Conservation (phyloP, 2,797 vertebrate genomes). For the Anguilla obscura region DNA sequence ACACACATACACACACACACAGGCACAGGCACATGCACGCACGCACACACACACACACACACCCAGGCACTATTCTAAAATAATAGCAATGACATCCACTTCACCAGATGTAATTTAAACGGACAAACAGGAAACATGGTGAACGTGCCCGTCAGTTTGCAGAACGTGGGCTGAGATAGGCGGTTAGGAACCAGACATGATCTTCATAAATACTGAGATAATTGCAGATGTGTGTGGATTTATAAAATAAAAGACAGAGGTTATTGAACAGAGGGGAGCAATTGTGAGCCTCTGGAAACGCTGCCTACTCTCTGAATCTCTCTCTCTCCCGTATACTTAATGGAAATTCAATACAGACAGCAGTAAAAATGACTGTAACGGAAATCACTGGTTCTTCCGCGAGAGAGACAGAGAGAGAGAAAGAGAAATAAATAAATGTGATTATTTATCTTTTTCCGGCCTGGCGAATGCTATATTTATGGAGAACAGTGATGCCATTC, state of each 20-base stretch:
- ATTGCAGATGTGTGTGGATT: neutral
- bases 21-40: too few relatives aligned
- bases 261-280: neutral
- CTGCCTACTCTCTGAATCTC: neutral
- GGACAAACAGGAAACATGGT: neutral
- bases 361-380: neutral
- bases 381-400: neutral
- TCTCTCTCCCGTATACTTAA: neutral
- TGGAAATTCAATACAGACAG: constrained; percentile 20
- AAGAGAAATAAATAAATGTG: constrained; percentile 29
- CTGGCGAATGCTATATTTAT: constrained; percentile 22
- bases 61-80: neutral
- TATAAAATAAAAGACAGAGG: neutral
- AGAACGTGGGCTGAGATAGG: neutral
- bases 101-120: neutral
- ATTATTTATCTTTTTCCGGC: constrained; percentile 43
- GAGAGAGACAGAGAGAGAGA: constrained; percentile 1
- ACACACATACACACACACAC: too few relatives aligned
- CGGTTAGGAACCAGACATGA: neutral
- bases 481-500: constrained; percentile 35
- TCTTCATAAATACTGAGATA: neutral
- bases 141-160: neutral
- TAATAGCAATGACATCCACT: neutral
- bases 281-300: neutral
- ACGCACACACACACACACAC: neutral